phyloP scores from a whole-genome alignment of 2,797 vertebrate species.

The Enteromius paludinosus region DNA sequence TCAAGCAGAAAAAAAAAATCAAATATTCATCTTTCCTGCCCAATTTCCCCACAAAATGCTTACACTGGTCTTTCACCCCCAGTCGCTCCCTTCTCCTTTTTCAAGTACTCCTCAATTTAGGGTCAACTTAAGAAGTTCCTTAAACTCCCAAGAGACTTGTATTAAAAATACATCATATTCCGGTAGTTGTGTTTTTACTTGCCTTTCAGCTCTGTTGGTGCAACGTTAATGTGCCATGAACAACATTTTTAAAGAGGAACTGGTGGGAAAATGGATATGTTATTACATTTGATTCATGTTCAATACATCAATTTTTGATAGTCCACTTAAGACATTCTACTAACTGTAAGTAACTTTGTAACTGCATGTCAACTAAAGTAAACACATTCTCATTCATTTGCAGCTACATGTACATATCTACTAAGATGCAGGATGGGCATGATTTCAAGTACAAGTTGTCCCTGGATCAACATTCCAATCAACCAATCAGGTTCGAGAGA shows the following conservation, averaged over 20 bases:
- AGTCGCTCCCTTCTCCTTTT: slow-evolving; percentile 36
- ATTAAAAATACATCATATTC: slow-evolving; percentile 15
- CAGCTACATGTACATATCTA: no score
- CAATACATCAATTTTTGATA: no score
- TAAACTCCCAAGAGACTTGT: background rate
- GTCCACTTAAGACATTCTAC: no score
- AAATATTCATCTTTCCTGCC: slow-evolving; percentile 70
- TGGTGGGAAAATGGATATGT: background rate
- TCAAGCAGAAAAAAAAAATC: slow-evolving; percentile 63
- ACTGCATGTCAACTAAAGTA: no score
- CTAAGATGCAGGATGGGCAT: no score
- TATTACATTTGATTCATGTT: no score
- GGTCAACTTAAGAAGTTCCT: slow-evolving; percentile 20
- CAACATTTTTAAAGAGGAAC: slow-evolving; percentile 1
- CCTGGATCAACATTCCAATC: no score
- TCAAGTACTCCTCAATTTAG: slow-evolving; percentile 38
- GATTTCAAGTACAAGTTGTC: no score
- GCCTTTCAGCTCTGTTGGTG: background rate
- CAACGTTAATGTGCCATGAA: background rate
- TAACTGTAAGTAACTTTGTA: no score
- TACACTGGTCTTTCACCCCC: slow-evolving; percentile 50
- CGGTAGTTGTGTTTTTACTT: background rate
- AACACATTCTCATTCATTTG: no score
- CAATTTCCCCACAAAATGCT: slow-evolving; percentile 66
- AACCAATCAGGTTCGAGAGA: no score